Conservation (phyloP, 2,113 vertebrate species). For the Antigone vipio region DNA sequence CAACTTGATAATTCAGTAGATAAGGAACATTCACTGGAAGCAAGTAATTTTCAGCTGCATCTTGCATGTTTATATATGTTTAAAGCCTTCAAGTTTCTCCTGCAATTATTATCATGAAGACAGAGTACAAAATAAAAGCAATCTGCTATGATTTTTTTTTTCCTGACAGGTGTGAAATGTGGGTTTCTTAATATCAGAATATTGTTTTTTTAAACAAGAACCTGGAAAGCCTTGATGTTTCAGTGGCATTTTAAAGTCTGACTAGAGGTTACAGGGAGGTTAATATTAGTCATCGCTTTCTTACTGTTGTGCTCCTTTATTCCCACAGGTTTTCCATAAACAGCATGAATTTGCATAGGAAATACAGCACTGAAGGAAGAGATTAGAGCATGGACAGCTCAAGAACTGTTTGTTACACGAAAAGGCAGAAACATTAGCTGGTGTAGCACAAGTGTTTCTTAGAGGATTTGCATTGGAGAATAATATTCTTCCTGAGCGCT, state of each 20-base stretch:
- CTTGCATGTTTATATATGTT: conserved; percentile 16
- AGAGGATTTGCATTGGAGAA: background rate
- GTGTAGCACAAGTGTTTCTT: background rate
- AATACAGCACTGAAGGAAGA: background rate
- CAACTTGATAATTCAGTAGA: conserved; percentile 50
- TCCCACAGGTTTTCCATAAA: conserved; percentile 27
- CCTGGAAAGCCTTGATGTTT: background rate
- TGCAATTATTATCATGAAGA: conserved; percentile 55
- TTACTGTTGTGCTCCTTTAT: background rate
- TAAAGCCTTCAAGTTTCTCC: conserved; percentile 29
- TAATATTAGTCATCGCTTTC: background rate
- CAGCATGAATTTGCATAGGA: conserved; percentile 1
- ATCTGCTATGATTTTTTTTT: background rate
- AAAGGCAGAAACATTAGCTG: background rate
- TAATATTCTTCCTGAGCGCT: background rate
- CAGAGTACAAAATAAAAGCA: conserved; percentile 41
- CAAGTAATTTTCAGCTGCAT: conserved; percentile 53
- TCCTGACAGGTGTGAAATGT: conserved; percentile 17
- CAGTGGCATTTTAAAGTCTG: background rate
- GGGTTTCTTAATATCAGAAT: background rate
- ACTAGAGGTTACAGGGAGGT: background rate
- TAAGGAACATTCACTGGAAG: conserved; percentile 33
- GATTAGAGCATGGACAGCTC: background rate
- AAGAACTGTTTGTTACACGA: background rate
- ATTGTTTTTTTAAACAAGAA: conserved; percentile 1